phyloP scores from a whole-genome alignment of 2,797 vertebrate species.

The Sebastes steindachneri region DNA sequence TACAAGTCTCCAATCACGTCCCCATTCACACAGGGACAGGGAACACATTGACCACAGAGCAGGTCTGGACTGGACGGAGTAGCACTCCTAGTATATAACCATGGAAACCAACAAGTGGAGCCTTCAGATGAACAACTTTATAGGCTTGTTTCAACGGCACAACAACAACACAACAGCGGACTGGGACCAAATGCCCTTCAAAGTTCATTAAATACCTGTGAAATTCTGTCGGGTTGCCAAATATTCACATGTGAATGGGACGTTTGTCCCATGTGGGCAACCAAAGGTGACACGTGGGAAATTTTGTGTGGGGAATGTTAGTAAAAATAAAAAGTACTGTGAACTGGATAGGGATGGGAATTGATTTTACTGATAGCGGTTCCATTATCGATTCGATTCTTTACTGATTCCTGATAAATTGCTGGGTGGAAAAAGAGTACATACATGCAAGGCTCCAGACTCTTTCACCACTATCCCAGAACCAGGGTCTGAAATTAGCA shows the following conservation, averaged over 20 bases:
- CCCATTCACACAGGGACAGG: conserved; percentile 45
- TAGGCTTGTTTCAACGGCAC: conserved; percentile 5
- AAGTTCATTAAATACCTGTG: conserved; percentile 26
- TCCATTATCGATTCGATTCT: too few relatives aligned
- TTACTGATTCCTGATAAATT: too few relatives aligned
- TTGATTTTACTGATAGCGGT: too few relatives aligned
- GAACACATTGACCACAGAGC: conserved; percentile 50
- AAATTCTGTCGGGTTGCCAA: background rate
- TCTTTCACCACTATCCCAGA: too few relatives aligned
- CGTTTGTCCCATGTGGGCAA: background rate
- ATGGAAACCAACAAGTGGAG: conserved; percentile 40
- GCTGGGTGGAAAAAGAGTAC: too few relatives aligned
- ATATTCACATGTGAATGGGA: conserved; percentile 16
- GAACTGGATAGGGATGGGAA: background rate
- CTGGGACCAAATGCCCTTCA: background rate
- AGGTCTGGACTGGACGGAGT: conserved; percentile 35
- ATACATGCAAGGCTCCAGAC: too few relatives aligned
- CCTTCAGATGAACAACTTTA: conserved; percentile 32
- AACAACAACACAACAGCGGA: conserved; percentile 7
- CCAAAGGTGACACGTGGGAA: background rate
- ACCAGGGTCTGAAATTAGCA: too few relatives aligned
- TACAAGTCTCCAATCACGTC: conserved; percentile 30
- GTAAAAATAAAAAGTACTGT: background rate
- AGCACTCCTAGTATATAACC: conserved; percentile 1
- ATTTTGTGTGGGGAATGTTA: background rate